A percentile compares a stretch with the other conserved stretches of the same genome.
Evolutionary conservation across 1,140 invertebrate genomes (phyloP).

Genomic region (Ceratina australensis): DNA sequence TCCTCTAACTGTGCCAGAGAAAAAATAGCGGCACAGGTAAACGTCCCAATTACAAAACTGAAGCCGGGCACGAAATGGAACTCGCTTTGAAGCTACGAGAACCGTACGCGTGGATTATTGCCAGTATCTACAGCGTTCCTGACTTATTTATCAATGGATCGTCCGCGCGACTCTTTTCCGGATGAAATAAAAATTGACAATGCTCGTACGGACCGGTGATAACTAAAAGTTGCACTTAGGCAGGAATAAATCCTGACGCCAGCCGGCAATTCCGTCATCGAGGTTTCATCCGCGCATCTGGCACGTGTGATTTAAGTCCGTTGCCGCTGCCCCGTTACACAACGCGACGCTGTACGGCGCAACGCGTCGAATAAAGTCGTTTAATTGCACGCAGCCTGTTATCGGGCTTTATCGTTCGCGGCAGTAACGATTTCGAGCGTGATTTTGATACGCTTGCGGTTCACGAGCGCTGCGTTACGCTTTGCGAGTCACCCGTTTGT

Average conservation of each 20-base stretch:
- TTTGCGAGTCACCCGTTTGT: background rate
- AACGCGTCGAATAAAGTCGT: background rate
- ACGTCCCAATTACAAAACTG: too few species aligned
- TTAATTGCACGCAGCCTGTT: conserved; percentile 3
- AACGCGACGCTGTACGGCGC: background rate
- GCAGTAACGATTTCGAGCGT: background rate
- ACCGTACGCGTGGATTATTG: background rate
- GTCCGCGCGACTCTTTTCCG: background rate
- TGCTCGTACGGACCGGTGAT: background rate
- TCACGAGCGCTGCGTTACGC: background rate
- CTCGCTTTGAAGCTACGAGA: background rate
- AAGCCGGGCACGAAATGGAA: too few species aligned
- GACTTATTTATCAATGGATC: too few species aligned
- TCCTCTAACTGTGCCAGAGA: too few species aligned
- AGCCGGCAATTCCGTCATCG: conserved; percentile 8
- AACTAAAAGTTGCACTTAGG: background rate
- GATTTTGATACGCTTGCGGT: background rate
- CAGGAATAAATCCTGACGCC: conserved; percentile 7
- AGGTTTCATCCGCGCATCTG: background rate
- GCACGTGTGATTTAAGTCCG: conserved; percentile 8
- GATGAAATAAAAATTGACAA: conserved; percentile 27
- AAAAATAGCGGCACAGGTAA: too few species aligned
- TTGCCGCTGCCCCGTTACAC: background rate
- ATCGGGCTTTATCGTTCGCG: conserved; percentile 2
- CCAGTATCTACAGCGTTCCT: too few species aligned